Evolutionary conservation across 1,140 invertebrate species (phyloP), one percentile per base, ranked within the genome.

Genomic region (Cheumatopsyche charites): DNA sequence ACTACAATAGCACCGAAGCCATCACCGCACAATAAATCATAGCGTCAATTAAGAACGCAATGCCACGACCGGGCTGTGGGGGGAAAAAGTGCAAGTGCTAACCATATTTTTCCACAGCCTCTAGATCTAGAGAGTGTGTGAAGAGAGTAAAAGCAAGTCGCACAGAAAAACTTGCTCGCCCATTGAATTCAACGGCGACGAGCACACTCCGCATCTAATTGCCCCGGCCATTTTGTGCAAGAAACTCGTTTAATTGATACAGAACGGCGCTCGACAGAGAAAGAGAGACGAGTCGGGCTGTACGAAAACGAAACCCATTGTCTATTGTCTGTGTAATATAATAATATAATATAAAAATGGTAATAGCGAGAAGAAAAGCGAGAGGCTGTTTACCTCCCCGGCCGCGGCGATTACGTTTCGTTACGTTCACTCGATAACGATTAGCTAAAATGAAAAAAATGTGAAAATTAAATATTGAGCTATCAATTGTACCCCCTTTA

Each of bases 121-220:
- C 21, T 19, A 41, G 12, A 17, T 13, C 70, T 67, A 73, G 74
- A 75, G 74, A 75, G 71, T 75, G 74, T 75, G 71, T 69, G 71
- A 75, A 75, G 41, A 70, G 58, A 72, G 67, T 61, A 36, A 70
- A 71, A 69, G 69, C 67, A 62, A 67, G 66, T 45, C 67, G n/a
- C 17, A 13, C 47, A 25, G 70, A 75, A 75, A 75, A 75, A 75
- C 61, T 70, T 62, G 68, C 62, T 70, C 47, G 62, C 67, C 71
- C 71, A 75, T 71, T 75, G 67, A 75, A 75, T 72, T 75, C 67
- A 65, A 26, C 62, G 23, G 49, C 17, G 65, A 49, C 11, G 49
- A 25, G 71, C 42, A 62, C 70, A 67, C 67, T 71, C 67, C 49
- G 70, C 63, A 73, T 71, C 65, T 75, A 75, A 75, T 75, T 75